Conservation (phyloP, 92 coral and sea anemone species). For the Montipora capitata region DNA sequence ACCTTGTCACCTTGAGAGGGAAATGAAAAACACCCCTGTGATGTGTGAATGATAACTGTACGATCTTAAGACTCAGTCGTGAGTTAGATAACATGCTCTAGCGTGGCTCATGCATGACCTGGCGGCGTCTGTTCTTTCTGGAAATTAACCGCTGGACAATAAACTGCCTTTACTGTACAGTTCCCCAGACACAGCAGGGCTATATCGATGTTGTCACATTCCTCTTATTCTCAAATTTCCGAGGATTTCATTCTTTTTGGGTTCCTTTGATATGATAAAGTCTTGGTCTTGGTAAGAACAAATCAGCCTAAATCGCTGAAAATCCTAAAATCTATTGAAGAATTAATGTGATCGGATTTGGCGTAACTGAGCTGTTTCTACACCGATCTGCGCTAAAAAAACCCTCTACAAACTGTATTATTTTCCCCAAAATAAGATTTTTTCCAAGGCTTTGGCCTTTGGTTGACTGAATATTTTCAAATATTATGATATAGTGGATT, state of each 20-base stretch:
- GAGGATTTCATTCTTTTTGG: background rate
- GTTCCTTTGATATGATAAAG: constrained; percentile 6
- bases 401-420: background rate
- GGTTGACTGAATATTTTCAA: background rate
- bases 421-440: background rate
- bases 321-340: constrained; percentile 12
- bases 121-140: background rate
- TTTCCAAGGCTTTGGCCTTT: background rate
- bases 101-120: too few species aligned
- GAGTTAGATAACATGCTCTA: too few species aligned
- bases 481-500: background rate
- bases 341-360: constrained; percentile 35
- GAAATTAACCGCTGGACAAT: background rate
- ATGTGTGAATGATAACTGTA: too few species aligned
- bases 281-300: constrained; percentile 12
- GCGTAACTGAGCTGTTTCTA: background rate
- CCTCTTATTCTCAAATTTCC: constrained; percentile 19
- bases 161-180: background rate
- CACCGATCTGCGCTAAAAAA: background rate
- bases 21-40: too few species aligned
- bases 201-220: background rate
- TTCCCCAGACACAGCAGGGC: too few species aligned
- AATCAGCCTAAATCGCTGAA: background rate
- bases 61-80: background rate
- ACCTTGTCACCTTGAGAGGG: too few species aligned